phyloP scores from a whole-genome alignment of 2,113 vertebrate species.

The Fukomys damarensis region DNA sequence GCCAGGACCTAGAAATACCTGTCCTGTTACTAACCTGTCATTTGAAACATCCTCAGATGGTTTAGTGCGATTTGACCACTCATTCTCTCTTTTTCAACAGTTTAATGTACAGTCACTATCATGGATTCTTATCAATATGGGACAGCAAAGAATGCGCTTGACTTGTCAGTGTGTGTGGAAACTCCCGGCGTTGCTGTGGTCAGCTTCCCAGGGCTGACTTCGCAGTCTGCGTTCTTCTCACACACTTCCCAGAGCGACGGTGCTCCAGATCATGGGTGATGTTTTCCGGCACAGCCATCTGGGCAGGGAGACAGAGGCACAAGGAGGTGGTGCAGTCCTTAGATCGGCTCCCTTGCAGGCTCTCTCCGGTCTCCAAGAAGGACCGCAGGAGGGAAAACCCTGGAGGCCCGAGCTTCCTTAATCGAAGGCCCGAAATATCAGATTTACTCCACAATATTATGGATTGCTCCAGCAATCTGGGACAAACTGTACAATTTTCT shows the following conservation, averaged over 20 bases:
- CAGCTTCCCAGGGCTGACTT: neutral
- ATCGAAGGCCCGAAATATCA: neutral
- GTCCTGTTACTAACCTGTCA: constrained; percentile 51
- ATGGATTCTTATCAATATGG: constrained; percentile 38
- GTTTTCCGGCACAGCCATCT: neutral
- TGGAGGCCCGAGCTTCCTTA: neutral
- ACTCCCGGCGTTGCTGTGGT: neutral
- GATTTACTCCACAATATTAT: neutral
- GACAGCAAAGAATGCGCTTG: constrained; percentile 6
- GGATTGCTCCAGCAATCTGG: neutral
- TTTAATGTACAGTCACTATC: neutral
- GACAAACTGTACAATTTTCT: constrained; percentile 40
- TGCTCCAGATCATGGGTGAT: neutral
- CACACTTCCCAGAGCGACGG: neutral
- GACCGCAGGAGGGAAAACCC: neutral
- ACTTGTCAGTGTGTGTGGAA: constrained; percentile 22
- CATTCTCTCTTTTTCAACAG: neutral
- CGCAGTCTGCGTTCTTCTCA: neutral
- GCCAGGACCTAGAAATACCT: constrained; percentile 60
- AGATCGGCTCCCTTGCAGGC: too few species aligned
- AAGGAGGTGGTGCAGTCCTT: too few species aligned
- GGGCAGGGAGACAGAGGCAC: neutral
- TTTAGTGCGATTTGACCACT: constrained; percentile 38
- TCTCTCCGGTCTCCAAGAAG: neutral
- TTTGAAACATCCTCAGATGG: constrained; percentile 41